Evolutionary conservation across 92 coral and sea anemone genomes (phyloP).

Genomic region (Zoanthus sansibaricus): DNA sequence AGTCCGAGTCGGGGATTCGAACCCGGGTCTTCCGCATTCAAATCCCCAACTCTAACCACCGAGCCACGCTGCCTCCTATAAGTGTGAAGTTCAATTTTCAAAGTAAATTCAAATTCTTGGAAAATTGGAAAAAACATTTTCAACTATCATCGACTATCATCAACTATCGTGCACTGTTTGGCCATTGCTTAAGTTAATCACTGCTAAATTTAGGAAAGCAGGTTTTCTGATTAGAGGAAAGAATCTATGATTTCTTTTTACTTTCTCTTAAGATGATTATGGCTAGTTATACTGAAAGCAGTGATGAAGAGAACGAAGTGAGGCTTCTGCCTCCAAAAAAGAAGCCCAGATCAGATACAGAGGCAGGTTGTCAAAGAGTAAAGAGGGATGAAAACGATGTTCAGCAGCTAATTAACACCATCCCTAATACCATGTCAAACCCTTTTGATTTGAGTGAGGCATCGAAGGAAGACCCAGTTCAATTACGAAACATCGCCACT

Average conservation of each 20-base stretch:
- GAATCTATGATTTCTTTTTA: conserved; percentile 14
- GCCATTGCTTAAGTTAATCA: conserved; percentile 36
- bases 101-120: not conserved
- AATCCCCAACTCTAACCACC: too few species aligned
- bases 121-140: too few species aligned
- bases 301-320: conserved; percentile 44
- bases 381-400: conserved; percentile 69
- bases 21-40: too few species aligned
- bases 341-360: conserved; percentile 48
- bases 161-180: not conserved
- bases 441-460: conserved; percentile 64
- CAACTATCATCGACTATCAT: too few species aligned
- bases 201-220: conserved; percentile 44
- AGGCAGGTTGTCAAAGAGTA: conserved; percentile 44
- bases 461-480: conserved; percentile 49
- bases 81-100: too few species aligned
- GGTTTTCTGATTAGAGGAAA: not conserved
- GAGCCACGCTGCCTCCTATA: too few species aligned
- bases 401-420: conserved; percentile 61
- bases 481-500: conserved; percentile 65
- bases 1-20: too few species aligned
- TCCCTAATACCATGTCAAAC: conserved; percentile 59
- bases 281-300: conserved; percentile 46
- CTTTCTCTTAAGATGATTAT: conserved; percentile 20
- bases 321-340: conserved; percentile 53